A percentile compares a stretch with the other conserved stretches of the same genome.
Conservation (phyloP, 2,113 vertebrate genomes). For the Ceyx margarethae region DNA sequence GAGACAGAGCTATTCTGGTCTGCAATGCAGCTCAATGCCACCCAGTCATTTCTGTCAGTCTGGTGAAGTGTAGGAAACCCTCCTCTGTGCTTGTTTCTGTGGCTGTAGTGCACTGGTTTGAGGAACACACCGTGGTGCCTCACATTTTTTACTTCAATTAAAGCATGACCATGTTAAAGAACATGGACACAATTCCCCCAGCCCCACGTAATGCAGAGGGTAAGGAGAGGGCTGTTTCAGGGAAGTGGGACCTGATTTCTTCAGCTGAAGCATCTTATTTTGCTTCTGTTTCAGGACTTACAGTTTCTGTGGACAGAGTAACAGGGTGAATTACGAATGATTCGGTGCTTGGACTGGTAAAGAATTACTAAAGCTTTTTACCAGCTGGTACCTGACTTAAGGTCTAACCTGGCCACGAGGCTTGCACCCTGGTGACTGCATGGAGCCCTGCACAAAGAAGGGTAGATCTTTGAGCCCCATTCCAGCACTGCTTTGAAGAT, state of each 20-base stretch:
- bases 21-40: neutral
- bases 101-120: neutral
- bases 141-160: neutral
- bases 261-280: neutral
- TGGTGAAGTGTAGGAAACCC: neutral
- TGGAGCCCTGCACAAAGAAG: fast-evolving
- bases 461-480: neutral
- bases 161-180: neutral
- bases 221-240: fast-evolving
- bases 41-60: neutral
- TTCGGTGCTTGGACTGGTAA: neutral
- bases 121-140: neutral
- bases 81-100: neutral
- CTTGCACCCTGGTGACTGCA: neutral
- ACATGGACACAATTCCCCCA: neutral
- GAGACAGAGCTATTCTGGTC: neutral
- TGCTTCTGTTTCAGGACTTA: neutral
- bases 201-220: fast-evolving
- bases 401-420: neutral
- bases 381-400: neutral
- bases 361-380: neutral
- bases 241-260: neutral
- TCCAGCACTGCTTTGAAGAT: neutral
- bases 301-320: neutral
- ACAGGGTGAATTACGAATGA: neutral